Evolutionary conservation across 2,797 vertebrate species (phyloP).

Genomic region (Spinus olivaceus): DNA sequence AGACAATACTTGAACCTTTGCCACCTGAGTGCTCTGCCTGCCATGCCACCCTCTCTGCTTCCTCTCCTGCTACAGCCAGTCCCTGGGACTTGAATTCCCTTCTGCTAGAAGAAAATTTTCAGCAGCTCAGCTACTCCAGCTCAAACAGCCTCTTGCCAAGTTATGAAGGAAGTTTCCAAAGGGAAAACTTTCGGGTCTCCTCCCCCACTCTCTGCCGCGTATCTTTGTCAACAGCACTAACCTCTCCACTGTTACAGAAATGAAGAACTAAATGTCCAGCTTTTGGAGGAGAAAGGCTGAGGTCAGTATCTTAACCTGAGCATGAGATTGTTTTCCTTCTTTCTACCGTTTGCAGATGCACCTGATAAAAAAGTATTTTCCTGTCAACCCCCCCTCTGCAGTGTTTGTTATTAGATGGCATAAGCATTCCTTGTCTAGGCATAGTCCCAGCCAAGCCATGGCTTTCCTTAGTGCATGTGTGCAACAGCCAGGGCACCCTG

Average conservation of each 20-base stretch:
- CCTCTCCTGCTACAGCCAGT: not conserved
- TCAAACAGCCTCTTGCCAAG: not conserved
- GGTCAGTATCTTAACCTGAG: not conserved
- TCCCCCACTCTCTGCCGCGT: not conserved
- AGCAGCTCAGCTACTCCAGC: not conserved
- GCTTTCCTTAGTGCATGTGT: accelerated
- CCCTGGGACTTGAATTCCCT: not conserved
- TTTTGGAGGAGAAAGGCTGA: not conserved
- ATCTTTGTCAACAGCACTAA: not conserved
- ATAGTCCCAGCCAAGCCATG: not conserved
- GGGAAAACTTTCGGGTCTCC: not conserved
- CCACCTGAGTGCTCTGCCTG: not conserved
- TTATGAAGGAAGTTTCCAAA: not conserved
- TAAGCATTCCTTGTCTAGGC: not conserved
- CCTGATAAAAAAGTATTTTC: not conserved
- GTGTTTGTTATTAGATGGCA: not conserved
- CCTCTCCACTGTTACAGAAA: not conserved
- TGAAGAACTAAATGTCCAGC: not conserved
- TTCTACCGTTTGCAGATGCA: not conserved
- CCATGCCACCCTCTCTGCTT: not conserved
- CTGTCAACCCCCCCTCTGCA: not conserved
- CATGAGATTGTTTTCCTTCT: not conserved
- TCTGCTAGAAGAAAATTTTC: not conserved
- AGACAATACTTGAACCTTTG: not conserved
- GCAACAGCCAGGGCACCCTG: not conserved